Conservation (phyloP, 2,113 vertebrate genomes). For the Anas platyrhynchos region DNA sequence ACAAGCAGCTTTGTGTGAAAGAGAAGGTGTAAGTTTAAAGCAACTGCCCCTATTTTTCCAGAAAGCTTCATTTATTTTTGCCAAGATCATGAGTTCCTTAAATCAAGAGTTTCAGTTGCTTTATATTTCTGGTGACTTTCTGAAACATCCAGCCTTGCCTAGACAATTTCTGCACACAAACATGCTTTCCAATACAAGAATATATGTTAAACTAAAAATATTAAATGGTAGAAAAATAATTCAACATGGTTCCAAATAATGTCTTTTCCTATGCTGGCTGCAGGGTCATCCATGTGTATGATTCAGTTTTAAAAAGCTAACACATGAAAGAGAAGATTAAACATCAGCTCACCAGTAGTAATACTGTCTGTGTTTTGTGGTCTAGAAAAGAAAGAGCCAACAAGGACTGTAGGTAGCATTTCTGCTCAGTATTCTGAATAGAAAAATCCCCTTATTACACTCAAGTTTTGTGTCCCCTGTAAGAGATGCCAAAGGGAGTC, state of each 20-base stretch:
- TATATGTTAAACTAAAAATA: background rate
- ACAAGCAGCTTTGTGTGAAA: background rate
- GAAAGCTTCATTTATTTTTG: constrained; percentile 5
- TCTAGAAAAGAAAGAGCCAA: background rate
- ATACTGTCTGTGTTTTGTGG: background rate
- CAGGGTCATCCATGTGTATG: background rate
- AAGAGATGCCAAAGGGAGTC: background rate
- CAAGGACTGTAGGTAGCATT: background rate
- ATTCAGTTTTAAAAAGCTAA: background rate
- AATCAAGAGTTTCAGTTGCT: constrained; percentile 1
- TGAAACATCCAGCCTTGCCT: background rate
- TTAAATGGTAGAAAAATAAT: background rate
- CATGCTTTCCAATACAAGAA: rapidly evolving
- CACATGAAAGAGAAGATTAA: background rate
- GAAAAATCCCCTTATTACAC: background rate
- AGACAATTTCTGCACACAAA: background rate
- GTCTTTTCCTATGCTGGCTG: background rate
- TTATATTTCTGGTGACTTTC: background rate
- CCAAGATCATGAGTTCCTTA: background rate
- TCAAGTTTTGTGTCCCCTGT: background rate
- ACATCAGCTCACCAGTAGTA: background rate
- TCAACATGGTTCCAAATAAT: background rate
- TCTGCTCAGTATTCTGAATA: background rate
- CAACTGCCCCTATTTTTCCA: background rate
- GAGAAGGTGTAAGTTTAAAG: background rate